Percentiles rank a stretch among this genome's conserved stretches.
These are phyloP conservation scores for Diachasma alloeum DNA, from an alignment of 1,140 invertebrate genomes.

Conservation along the genomic window DNA sequence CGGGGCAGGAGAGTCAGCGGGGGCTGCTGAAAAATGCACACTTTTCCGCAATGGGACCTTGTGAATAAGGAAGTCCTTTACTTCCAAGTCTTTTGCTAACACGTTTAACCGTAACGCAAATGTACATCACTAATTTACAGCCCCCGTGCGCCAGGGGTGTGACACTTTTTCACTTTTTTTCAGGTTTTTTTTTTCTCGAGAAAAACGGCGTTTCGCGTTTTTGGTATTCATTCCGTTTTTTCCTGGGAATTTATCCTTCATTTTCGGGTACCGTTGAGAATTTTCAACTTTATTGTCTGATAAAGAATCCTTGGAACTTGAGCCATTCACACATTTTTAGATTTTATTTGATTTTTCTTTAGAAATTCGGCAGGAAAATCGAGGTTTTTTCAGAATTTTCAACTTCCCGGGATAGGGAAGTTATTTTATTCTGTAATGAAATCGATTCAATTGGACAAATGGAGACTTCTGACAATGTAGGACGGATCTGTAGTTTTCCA, in stretches of 20 bases:
- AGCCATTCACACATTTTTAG: no score
- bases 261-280: not conserved
- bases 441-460: no score
- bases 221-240: not conserved
- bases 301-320: no score
- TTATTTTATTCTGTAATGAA: no score
- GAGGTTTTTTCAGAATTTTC: no score
- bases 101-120: slow-evolving; percentile 49
- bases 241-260: not conserved
- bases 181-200: not conserved
- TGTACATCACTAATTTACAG: slow-evolving; percentile 50
- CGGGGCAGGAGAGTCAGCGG: not conserved
- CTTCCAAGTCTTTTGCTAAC: not conserved
- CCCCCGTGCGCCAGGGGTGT: slow-evolving; percentile 17
- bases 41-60: slow-evolving; percentile 15
- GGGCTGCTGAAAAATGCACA: slow-evolving; percentile 14
- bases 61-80: not conserved
- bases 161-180: slow-evolving; percentile 3
- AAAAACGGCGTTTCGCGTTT: not conserved
- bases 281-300: no score
- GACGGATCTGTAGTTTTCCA: no score
- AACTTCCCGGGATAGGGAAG: no score
- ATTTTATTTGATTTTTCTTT: no score
- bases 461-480: no score
- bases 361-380: no score